Evolutionary conservation across 2,888 invertebrate genomes (phyloP), one percentile per base, ranked within the genome.

Genomic region (Lamellibrachia columna): DNA sequence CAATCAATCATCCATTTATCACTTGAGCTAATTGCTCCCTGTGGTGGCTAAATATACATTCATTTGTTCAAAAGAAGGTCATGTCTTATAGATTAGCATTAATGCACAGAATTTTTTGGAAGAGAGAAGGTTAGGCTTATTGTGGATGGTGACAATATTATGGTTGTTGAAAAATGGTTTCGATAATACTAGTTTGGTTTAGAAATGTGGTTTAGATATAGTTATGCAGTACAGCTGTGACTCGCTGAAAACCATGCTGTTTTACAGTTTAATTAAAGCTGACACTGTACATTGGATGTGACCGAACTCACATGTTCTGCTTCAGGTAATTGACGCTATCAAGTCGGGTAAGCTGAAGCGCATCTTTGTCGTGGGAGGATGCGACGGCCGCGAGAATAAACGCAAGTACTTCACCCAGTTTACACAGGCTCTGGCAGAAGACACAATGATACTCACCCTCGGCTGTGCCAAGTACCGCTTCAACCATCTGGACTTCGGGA

Each of bases 401-500:
- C 93, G 95, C 3, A 95, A 93, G 93, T 95, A 95, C 92, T 95
- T 95, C 93, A 94, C 95, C 4, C 94, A 93, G 11, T 93, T 95
- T 0, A 95, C 94, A 4, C 94, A 94, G 11, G 93, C 93, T 7
- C 92, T 94, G n/a, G 95, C 95, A 7, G 90, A 92, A 22, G 94
- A 95, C 53, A 95, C 95, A 7, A 94, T 95, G 58, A 94, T 95
- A 91, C 93, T 95, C n/a, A 95, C 95, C 9, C 93, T 95, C 93
- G 95, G 95, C 53, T 95, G 95, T 93, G 95, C 95, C 92, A 95
- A 95, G 93, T 95, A 94, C 93, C 94, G 95, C 92, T 93, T 95
- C 92, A 95, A 95, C 91, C 92, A 93, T 22, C 92, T 93, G 9
- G 94, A 95, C 90, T 94, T 94, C 93, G 95, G 95, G 28, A 94